Evolutionary conservation across 2,113 vertebrate species (phyloP), one percentile per base, ranked within the genome.

Genomic region (Peromyscus leucopus): DNA sequence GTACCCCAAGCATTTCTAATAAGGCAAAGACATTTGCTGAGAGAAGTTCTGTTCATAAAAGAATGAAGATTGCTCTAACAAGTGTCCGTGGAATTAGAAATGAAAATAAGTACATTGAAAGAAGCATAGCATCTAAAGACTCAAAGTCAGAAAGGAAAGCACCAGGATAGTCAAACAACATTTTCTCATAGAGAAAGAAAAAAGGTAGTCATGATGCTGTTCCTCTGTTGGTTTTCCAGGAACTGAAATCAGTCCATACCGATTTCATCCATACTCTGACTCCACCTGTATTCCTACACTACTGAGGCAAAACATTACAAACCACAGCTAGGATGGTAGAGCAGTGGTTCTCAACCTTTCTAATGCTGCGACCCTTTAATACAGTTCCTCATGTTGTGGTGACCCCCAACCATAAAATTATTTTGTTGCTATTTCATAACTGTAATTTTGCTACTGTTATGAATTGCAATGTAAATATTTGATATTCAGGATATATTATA

Each of bases 1-100:
- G n/a, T n/a, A n/a, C n/a, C 72, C 72, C n/a, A 89, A 96, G 48
- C 48, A 5, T 89, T 96, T 93, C 89, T 87, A 89, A 74, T 48
- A 80, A 90, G 5, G 2, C 2, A 15, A 59, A 89, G 88, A 12
- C 39, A 87, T 79, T 90, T 78, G 36, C 36, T 36, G 46, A 90
- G 31, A 72, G 74, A 95, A 80, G 42, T 90, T 3, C 1, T 67
- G 39, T 89, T 89, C 87, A 33, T 65, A 46, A 72, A 76, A 33
- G 91, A 78, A 78, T 63, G 12, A 21, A 26, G 21, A 72, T 33
- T 39, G 22, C 9, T 69, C 55, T 94, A 67, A 69, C 28, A 79
- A 93, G 13, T 69, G 42, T 12, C 11, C 5, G 82, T 22, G 74
- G 90, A 71, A 76, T 63, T 67, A 78, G 33, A 92, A 94, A 89